These are phyloP conservation scores for Trisateles emortualis DNA, from an alignment of 2,888 invertebrate genomes.

Conservation along the genomic window DNA sequence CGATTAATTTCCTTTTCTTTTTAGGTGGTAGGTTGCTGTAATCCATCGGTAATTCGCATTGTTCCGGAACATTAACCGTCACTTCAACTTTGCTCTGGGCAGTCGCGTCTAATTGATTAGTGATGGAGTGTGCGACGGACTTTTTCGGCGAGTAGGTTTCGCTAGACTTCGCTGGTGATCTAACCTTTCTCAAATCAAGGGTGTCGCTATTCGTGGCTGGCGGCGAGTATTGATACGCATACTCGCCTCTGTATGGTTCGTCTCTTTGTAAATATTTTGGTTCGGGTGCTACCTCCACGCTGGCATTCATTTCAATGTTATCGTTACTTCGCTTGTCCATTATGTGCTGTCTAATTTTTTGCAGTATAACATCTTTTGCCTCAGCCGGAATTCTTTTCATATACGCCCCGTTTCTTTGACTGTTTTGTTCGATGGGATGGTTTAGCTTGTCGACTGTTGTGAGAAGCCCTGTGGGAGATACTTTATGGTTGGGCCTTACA, in stretches of 20 bases:
- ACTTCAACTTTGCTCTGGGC: constrained; percentile 70
- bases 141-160: constrained; percentile 62
- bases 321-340: constrained; percentile 83
- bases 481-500: constrained; percentile 51
- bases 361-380: constrained; percentile 81
- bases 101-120: constrained; percentile 61
- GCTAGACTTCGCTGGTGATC: constrained; percentile 71
- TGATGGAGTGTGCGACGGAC: constrained; percentile 50
- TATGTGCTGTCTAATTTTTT: constrained; percentile 84
- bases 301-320: constrained; percentile 58
- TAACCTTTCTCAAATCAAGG: constrained; percentile 78
- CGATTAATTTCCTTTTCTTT: constrained; percentile 85
- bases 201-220: constrained; percentile 67
- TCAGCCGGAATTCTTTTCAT: constrained; percentile 80
- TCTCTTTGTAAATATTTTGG: constrained; percentile 72
- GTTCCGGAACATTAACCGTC: constrained; percentile 73
- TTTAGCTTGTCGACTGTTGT: constrained; percentile 81
- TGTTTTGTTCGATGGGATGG: constrained; percentile 61
- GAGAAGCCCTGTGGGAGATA: constrained; percentile 76
- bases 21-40: constrained; percentile 84
- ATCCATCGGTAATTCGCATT: constrained; percentile 82
- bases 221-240: constrained; percentile 63
- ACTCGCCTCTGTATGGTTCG: constrained; percentile 68
- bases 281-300: constrained; percentile 58
- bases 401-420: constrained; percentile 61